Base-by-base conservation (phyloP, 2,888 invertebrate genomes). In the Parapristionchus giblindavisi region DNA sequence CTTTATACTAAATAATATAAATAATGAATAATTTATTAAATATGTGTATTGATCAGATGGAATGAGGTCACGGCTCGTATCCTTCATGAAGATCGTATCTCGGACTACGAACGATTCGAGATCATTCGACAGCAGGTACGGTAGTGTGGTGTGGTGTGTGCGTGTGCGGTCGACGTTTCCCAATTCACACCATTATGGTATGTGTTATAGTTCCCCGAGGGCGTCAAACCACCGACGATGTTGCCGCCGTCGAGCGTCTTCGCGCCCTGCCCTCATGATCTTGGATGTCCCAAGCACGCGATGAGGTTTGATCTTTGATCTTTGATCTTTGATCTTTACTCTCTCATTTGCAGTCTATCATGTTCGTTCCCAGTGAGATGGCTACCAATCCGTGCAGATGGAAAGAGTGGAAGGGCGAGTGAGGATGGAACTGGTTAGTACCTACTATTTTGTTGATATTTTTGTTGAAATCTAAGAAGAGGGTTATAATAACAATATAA, bases 211-310 rank as follows among this genome's bases (percentile, higher is more conserved):
- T 36, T 85, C n/a, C 81, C 82, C 4, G 74, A 76, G 17, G 75
- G 78, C 27, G 65, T 83, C 38, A 48, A 32, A 4, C 77, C 86
- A 4, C 85, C 88, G 3, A 87, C 87, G 2, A 66, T 78, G 24
- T 70, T 85, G 0, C 84, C 84, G 5, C 78, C 82, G 0, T 88
- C 85, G 0, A 79, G 83, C n/a, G 85, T 87, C 3, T 76, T 84
- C 56, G 86, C 87, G 5, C 88, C 93, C 91, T 97, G 96, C 88
- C 93, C 95, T 0, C 94, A 95, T 85, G 93, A 94, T 83, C 88
- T 89, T 32, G 85, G 90, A 0, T 97, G 96, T 88, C 96, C 96
- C 17, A 40, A 78, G 32, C 66, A 74, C 8, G 81, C 60, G 6
- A 63, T 60, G 52, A 54, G 60, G 80, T 80, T 54, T 1, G 68